Evolutionary conservation across 1,140 invertebrate genomes (phyloP).

Genomic region (Nylanderia fulva): DNA sequence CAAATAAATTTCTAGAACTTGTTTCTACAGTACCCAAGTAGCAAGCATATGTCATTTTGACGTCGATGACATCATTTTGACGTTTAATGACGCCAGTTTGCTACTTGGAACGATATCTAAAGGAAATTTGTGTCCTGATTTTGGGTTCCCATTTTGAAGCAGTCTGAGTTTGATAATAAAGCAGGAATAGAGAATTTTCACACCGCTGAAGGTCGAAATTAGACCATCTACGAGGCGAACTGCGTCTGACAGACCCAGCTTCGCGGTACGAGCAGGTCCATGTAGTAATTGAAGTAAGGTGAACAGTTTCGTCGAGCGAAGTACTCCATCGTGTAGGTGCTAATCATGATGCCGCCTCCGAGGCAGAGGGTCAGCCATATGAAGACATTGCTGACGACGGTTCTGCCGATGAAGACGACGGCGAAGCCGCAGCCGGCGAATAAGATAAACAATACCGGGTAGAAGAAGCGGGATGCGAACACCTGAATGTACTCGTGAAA

Average conservation of each 20-base stretch:
- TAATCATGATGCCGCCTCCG: constrained; percentile 92
- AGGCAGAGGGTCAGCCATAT: constrained; percentile 93
- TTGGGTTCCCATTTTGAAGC: no score
- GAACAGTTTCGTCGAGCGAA: constrained; percentile 94
- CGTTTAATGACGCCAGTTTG: no score
- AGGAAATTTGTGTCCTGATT: no score
- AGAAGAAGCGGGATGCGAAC: constrained; percentile 93
- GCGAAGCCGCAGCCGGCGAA: constrained; percentile 89
- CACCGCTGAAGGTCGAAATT: background rate
- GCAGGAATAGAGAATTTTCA: no score
- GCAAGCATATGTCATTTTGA: no score
- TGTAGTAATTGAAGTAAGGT: constrained; percentile 80
- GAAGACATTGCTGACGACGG: constrained; percentile 90
- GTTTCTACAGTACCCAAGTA: no score
- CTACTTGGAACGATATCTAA: no score
- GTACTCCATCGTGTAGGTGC: constrained; percentile 94
- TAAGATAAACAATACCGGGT: constrained; percentile 92
- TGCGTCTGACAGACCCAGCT: constrained; percentile 86
- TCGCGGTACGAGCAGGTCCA: constrained; percentile 86
- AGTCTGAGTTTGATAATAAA: no score
- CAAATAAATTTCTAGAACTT: no score
- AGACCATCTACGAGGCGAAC: background rate
- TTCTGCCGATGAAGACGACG: constrained; percentile 87
- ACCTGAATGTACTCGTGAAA: constrained; percentile 95
- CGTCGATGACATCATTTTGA: no score